Percentiles rank a stretch among this genome's conserved stretches.
These are phyloP conservation scores for Meriones psammophilus DNA, from an alignment of 2,797 vertebrate species.

Conservation along the genomic window DNA sequence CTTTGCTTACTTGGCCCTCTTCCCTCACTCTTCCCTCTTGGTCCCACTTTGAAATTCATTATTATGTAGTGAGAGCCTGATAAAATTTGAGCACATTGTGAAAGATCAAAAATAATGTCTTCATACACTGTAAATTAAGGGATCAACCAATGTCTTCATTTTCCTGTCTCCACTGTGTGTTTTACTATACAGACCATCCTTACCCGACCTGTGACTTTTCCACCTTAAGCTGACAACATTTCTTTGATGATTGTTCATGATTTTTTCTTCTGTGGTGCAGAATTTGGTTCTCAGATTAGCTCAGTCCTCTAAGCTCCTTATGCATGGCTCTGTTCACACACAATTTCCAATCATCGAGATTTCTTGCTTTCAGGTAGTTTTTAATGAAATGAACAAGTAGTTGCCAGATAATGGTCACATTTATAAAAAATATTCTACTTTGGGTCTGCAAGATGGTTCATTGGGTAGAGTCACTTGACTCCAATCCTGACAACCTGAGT, in stretches of 20 bases:
- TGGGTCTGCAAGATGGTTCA: background rate
- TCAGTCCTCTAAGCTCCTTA: background rate
- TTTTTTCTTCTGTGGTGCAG: background rate
- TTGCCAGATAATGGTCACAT: conserved; percentile 57
- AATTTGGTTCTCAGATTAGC: conserved; percentile 22
- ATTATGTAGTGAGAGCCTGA: background rate
- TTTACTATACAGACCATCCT: background rate
- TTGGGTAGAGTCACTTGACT: background rate
- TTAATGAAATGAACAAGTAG: conserved; percentile 53
- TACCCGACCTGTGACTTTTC: background rate
- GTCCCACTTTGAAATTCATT: conserved; percentile 25
- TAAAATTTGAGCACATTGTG: background rate
- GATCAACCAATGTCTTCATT: background rate
- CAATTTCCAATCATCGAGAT: conserved; percentile 43
- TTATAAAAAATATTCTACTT: conserved; percentile 42
- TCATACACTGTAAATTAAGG: background rate
- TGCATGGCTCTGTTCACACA: conserved; percentile 3
- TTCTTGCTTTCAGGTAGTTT: conserved; percentile 38
- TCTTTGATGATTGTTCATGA: background rate
- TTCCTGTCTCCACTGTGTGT: background rate
- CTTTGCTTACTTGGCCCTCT: background rate
- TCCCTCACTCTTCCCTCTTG: background rate
- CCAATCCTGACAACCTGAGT: background rate
- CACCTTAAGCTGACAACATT: background rate
- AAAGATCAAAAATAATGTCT: background rate